Conservation (phyloP, 2,113 vertebrate genomes). For the Hemicordylus capensis region DNA sequence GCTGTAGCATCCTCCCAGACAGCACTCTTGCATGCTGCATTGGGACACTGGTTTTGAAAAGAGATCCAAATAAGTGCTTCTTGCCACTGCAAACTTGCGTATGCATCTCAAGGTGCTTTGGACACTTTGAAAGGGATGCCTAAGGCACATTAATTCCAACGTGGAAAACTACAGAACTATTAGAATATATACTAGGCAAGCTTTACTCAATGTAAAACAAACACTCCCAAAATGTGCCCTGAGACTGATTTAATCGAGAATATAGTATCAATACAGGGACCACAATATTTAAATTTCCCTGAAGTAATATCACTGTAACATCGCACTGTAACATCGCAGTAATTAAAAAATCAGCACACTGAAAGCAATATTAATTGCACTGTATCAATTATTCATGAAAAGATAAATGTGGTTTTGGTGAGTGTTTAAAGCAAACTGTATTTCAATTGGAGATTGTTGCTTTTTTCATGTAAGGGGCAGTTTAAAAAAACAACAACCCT, state of each 20-base stretch:
- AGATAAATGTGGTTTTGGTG: neutral
- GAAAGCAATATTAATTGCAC: neutral
- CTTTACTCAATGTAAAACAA: neutral
- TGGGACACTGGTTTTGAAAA: no score
- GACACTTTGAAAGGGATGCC: neutral
- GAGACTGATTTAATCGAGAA: neutral
- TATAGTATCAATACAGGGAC: neutral
- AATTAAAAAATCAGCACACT: neutral
- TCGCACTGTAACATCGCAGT: neutral
- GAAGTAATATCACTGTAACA: neutral
- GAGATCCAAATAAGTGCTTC: no score
- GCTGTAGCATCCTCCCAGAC: no score
- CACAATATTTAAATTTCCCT: neutral
- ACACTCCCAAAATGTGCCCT: neutral
- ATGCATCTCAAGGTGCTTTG: neutral
- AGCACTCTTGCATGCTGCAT: neutral
- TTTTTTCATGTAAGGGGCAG: neutral
- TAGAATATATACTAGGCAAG: neutral
- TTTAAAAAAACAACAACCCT: neutral
- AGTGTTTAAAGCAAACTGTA: neutral
- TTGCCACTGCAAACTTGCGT: no score
- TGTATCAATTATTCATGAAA: constrained; percentile 23
- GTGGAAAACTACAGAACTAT: neutral
- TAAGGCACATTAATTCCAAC: neutral
- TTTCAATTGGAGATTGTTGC: neutral